Evolutionary conservation across 2,797 vertebrate species (phyloP).

Genomic region (Crocidura indochinensis): DNA sequence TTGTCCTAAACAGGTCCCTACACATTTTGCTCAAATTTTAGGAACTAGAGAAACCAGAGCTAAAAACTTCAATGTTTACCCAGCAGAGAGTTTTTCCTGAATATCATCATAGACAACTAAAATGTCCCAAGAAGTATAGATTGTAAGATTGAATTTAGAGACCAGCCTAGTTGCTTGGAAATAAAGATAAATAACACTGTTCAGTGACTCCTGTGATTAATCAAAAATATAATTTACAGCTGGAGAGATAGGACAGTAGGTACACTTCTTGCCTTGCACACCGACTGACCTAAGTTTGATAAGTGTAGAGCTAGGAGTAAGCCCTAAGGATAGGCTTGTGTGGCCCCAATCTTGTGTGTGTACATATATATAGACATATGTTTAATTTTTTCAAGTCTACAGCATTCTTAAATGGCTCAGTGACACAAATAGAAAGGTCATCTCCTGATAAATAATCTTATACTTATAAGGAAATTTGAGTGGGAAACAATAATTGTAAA

Average conservation of each 20-base stretch:
- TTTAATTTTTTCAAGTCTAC: background rate
- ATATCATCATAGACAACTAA: background rate
- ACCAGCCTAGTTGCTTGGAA: constrained; percentile 59
- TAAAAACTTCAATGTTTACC: background rate
- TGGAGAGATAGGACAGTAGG: no score
- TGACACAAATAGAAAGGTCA: constrained; percentile 45
- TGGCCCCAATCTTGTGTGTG: no score
- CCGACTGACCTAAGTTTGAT: no score
- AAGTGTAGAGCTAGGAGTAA: background rate
- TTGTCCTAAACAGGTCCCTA: constrained; percentile 36
- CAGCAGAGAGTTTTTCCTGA: background rate
- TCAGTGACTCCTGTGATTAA: constrained; percentile 24
- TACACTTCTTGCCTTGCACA: no score
- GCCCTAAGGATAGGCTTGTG: background rate
- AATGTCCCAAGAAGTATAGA: constrained; percentile 20
- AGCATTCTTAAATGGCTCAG: constrained; percentile 53
- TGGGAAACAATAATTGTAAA: background rate
- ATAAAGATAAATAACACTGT: constrained; percentile 33
- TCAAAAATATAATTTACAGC: constrained; percentile 25
- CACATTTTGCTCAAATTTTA: background rate
- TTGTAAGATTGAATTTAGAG: constrained; percentile 61
- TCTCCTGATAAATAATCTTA: constrained; percentile 19
- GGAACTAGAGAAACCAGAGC: background rate
- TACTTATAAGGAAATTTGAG: background rate
- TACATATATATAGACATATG: no score